These are phyloP conservation scores for Emmelina monodactyla DNA, from an alignment of 2,888 invertebrate species.

Conservation along the genomic window DNA sequence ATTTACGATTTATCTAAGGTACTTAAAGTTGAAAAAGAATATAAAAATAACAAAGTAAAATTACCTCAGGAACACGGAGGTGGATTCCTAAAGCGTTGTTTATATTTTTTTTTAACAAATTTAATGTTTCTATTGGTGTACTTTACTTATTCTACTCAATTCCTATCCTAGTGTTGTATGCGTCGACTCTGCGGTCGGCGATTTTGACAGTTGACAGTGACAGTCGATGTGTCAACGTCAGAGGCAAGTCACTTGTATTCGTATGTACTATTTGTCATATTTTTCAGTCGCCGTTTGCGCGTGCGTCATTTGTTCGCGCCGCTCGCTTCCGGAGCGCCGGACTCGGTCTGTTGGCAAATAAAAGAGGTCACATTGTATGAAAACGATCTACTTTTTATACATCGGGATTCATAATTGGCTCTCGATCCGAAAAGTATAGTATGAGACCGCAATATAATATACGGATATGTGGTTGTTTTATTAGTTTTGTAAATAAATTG, in stretches of 20 bases:
- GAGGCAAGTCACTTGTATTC: background rate
- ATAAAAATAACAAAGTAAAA: slow-evolving; percentile 36
- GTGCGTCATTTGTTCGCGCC: too few species aligned
- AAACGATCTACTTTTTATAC: too few species aligned
- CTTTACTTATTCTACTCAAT: slow-evolving; percentile 60
- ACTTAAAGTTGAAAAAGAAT: slow-evolving; percentile 29
- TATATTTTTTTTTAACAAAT: slow-evolving; percentile 37
- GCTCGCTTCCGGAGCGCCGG: too few species aligned
- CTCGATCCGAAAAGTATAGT: too few species aligned
- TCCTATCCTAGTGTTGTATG: slow-evolving; percentile 44
- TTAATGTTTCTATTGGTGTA: slow-evolving; percentile 48
- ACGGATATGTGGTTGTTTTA: too few species aligned
- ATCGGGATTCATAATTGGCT: too few species aligned
- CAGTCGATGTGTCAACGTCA: background rate
- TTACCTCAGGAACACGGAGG: slow-evolving; percentile 44
- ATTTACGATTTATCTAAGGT: slow-evolving; percentile 36
- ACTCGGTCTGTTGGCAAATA: too few species aligned
- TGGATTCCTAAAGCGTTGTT: slow-evolving; percentile 43
- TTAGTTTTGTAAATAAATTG: too few species aligned
- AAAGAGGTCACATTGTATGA: too few species aligned
- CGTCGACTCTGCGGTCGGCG: slow-evolving; percentile 15
- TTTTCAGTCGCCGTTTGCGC: too few species aligned
- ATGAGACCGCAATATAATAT: too few species aligned
- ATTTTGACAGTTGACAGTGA: slow-evolving; percentile 13
- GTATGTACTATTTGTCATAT: too few species aligned